Percentiles rank a stretch among this genome's conserved stretches.
Evolutionary conservation across 35 echinoderm and acorn worm genomes (phyloP).

Genomic region (Eucidaris tribuloides): DNA sequence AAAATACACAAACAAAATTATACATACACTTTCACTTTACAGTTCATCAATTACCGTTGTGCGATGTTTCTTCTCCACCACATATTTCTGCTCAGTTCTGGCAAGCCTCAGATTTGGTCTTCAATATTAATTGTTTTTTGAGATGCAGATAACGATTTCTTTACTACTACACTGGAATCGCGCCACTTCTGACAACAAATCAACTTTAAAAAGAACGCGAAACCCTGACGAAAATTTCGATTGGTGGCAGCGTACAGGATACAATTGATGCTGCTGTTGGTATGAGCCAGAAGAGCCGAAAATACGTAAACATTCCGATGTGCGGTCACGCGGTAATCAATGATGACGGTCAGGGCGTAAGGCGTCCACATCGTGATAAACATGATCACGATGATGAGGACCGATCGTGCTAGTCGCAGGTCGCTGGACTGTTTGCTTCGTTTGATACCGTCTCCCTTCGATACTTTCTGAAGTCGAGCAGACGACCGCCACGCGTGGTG

Average conservation of each 20-base stretch:
- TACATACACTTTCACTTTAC: too few species aligned
- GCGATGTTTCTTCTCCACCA: too few species aligned
- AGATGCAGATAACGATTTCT: too few species aligned
- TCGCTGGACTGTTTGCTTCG: background rate
- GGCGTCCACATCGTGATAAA: conserved; percentile 83
- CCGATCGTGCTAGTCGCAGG: conserved; percentile 38
- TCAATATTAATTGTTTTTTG: too few species aligned
- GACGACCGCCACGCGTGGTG: background rate
- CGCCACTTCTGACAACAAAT: too few species aligned
- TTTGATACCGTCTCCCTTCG: background rate
- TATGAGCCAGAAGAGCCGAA: conserved; percentile 57
- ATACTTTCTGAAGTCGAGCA: background rate
- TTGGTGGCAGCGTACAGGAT: conserved; percentile 81
- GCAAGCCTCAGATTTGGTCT: too few species aligned
- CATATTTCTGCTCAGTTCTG: too few species aligned
- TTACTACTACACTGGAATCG: too few species aligned
- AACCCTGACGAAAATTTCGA: conserved; percentile 61
- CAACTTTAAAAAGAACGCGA: background rate
- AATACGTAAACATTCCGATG: conserved; percentile 35
- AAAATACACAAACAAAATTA: too few species aligned
- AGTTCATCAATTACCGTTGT: too few species aligned
- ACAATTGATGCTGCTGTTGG: conserved; percentile 72
- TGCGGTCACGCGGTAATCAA: background rate
- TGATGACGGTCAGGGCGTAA: conserved; percentile 57
- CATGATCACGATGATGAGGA: conserved; percentile 53